Conservation (phyloP, 1,140 invertebrate genomes). For the Choristoneura fumiferana region DNA sequence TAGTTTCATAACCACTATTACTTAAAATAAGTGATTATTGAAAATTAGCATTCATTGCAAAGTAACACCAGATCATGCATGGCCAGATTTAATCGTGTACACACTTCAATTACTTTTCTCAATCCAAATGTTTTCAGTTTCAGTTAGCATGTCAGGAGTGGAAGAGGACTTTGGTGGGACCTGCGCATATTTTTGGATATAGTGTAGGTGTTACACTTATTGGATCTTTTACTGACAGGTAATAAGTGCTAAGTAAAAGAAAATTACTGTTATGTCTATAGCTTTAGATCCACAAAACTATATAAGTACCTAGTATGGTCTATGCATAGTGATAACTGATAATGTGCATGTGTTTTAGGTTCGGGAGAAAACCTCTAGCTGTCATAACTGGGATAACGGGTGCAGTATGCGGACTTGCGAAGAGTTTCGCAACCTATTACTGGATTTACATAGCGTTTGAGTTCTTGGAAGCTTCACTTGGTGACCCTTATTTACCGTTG, state of each 20-base stretch:
- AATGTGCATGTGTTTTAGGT: neutral
- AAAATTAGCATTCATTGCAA: no score
- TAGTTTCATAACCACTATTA: no score
- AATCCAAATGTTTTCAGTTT: no score
- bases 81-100: no score
- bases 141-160: slow-evolving; percentile 42
- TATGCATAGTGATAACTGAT: no score
- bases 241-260: neutral
- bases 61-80: no score
- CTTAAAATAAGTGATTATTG: no score
- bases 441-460: slow-evolving; percentile 2
- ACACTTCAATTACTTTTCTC: no score
- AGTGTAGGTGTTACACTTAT: neutral
- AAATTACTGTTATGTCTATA: neutral
- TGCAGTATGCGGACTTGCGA: neutral
- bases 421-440: slow-evolving; percentile 4
- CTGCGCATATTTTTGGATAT: slow-evolving; percentile 56
- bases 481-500: neutral
- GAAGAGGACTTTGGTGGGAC: slow-evolving; percentile 79
- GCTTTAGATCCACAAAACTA: no score
- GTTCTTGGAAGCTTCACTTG: slow-evolving; percentile 13
- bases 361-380: neutral
- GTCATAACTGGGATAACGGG: neutral
- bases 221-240: slow-evolving; percentile 5
- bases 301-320: no score